phyloP scores from a whole-genome alignment of 2,113 vertebrate species.

The Eudyptes chrysolophus region DNA sequence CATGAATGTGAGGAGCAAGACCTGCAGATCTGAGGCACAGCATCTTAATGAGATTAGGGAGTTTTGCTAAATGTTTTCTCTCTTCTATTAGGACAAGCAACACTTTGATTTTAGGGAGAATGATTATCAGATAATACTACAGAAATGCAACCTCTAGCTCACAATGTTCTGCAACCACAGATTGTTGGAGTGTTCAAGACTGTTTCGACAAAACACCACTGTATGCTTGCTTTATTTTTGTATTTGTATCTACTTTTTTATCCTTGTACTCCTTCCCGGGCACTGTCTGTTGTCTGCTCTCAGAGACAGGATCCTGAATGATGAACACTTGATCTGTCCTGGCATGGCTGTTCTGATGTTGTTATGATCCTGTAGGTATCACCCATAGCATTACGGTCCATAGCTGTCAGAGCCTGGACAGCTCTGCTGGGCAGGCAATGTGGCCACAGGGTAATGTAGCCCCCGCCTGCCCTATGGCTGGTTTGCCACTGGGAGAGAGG shows the following conservation, averaged over 20 bases:
- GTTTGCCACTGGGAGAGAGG: not conserved
- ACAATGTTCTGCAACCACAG: not conserved
- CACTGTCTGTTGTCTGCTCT: not conserved
- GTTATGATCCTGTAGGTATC: not conserved
- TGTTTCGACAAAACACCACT: not conserved
- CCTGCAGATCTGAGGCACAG: not conserved
- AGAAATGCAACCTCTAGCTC: not conserved
- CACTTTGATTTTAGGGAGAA: not conserved
- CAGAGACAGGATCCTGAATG: not conserved
- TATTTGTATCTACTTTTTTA: not conserved
- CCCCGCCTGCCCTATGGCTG: accelerated
- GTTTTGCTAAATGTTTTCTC: not conserved
- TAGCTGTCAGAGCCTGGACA: not conserved
- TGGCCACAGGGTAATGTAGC: not conserved
- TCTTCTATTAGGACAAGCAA: not conserved
- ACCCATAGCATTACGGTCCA: not conserved
- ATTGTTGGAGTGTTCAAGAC: not conserved
- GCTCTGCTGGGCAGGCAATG: not conserved
- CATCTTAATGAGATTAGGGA: not conserved
- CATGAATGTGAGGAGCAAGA: accelerated
- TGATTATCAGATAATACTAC: not conserved
- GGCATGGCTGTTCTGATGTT: not conserved
- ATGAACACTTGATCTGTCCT: not conserved
- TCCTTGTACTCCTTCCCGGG: not conserved
- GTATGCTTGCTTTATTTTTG: not conserved